Evolutionary conservation across 2,888 invertebrate species (phyloP), one percentile per base, ranked within the genome.

Genomic region (Beris chalybata): DNA sequence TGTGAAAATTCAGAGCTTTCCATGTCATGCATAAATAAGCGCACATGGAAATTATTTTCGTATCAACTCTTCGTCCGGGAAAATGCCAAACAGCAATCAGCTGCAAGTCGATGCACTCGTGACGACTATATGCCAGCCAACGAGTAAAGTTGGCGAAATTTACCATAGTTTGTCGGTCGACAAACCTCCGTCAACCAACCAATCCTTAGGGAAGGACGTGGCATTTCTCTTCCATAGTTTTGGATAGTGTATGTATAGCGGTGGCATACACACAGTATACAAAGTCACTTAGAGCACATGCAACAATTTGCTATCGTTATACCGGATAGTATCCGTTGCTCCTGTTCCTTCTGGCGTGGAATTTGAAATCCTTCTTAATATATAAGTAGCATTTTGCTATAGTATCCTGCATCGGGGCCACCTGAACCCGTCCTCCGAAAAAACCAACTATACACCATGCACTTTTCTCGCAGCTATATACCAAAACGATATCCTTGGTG

Each of bases 1-100:
- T 54, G 66, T 63, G 57, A 63, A 66, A 69, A 66, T 66, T 53
- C 32, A 53, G 59, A 69, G 61, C 66, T 64, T 69, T 66, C 45
- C 69, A 66, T 66, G 69, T 64, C 66, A 66, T 66, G 69, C 66
- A 66, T 68, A 68, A 68, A 66, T 68, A 66, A 66, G 63, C 66
- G 61, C 50, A 63, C 68, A 66, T 63, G 65, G 68, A 68, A 68
- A 66, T 68, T 68, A 66, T 68, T 66, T 61, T 65, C 58, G 56
- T 66, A 65, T 63, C 63, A 64, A 56, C 66, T 54, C 55, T 47
- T 45, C 52, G 52, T 15, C 32, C 12, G 43, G 32, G 64, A 59
- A 64, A 68, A 64, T 55, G 64, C 58, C 57, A 66, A 66, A 57
- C 30, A 31, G 64, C 47, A 68, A 58, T 65, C 66, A 68, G 47